Conservation (phyloP, 2,888 invertebrate species). For the Spilarctia lutea region DNA sequence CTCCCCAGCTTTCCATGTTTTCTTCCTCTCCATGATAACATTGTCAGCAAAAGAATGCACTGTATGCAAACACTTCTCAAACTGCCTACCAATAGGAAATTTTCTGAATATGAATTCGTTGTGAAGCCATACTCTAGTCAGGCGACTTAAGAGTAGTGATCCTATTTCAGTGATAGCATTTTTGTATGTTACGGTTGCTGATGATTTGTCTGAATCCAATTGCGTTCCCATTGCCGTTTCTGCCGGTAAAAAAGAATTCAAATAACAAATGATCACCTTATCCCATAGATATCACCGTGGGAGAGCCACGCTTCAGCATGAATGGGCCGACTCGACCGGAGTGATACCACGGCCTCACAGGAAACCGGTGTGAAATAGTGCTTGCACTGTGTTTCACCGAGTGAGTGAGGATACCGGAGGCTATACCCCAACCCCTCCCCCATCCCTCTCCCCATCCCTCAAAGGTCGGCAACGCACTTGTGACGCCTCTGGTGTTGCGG, state of each 20-base stretch:
- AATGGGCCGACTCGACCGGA: too few species aligned
- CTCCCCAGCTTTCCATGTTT: constrained; percentile 42
- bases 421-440: too few species aligned
- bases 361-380: too few species aligned
- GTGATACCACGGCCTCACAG: too few species aligned
- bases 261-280: too few species aligned
- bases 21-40: constrained; percentile 83
- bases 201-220: constrained; percentile 74
- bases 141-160: constrained; percentile 56
- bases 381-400: too few species aligned
- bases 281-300: too few species aligned
- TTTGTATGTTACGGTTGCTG: constrained; percentile 79
- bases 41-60: constrained; percentile 85
- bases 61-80: constrained; percentile 75
- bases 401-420: too few species aligned
- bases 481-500: too few species aligned
- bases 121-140: constrained; percentile 86
- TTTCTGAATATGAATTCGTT: constrained; percentile 81
- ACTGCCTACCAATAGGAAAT: constrained; percentile 76
- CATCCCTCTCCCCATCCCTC: too few species aligned
- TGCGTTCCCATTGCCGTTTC: constrained; percentile 89
- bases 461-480: too few species aligned
- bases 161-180: constrained; percentile 79
- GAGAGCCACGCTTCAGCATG: too few species aligned
- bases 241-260: constrained; percentile 48